phyloP scores from a whole-genome alignment of 2,888 invertebrate genomes.

The Meta bourneti region DNA sequence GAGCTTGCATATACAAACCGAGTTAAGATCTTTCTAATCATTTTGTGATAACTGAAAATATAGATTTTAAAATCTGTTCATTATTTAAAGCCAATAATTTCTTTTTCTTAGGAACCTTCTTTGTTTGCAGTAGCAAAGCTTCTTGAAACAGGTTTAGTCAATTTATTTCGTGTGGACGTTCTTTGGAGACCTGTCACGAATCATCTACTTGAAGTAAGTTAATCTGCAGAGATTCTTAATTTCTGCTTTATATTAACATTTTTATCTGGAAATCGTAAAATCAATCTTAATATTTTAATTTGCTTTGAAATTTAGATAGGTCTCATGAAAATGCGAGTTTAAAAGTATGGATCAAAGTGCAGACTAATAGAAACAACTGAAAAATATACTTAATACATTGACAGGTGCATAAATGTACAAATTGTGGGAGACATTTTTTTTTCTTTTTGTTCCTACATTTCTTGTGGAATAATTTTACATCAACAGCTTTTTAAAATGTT shows the following conservation, averaged over 20 bases:
- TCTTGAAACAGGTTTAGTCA: constrained; percentile 97
- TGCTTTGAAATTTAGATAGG: too few relatives aligned
- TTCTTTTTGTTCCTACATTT: too few relatives aligned
- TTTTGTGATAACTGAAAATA: neutral
- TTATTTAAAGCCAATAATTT: neutral
- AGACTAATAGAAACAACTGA: too few relatives aligned
- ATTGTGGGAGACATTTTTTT: too few relatives aligned
- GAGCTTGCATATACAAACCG: constrained; percentile 96
- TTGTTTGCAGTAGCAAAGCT: constrained; percentile 98
- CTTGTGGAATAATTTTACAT: too few relatives aligned
- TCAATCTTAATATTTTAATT: neutral
- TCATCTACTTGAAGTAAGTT: constrained; percentile 83
- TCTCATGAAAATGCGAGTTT: too few relatives aligned
- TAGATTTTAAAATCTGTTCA: neutral
- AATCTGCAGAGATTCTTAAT: neutral
- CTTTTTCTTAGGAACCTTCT: constrained; percentile 89
- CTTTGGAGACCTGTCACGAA: constrained; percentile 97
- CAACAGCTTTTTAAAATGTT: too few relatives aligned
- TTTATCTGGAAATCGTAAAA: neutral
- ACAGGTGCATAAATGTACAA: too few relatives aligned
- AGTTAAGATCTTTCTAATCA: constrained; percentile 81
- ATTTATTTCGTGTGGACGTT: constrained; percentile 94
- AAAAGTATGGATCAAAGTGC: too few relatives aligned
- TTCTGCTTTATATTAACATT: neutral
- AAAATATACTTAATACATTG: too few relatives aligned